Base-by-base conservation (phyloP, 2,888 invertebrate species). In the Harpalus rubripes region DNA sequence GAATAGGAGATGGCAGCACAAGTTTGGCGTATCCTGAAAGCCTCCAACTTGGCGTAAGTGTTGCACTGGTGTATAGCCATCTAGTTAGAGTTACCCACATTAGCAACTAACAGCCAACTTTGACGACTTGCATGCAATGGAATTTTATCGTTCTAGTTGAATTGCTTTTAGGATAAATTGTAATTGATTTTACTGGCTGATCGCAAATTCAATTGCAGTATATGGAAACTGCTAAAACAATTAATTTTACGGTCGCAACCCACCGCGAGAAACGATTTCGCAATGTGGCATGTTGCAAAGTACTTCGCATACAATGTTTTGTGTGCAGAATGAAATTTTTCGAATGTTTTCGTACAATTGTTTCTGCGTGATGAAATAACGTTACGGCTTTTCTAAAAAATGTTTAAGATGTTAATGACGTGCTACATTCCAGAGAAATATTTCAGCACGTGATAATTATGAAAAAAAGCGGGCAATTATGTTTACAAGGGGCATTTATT, bases 161-260 rank as follows among this genome's bases (percentile, higher is more conserved):
- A 52, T 76, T 76, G 76, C 76, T 76, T 76, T 76, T 76, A 76
- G 76, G 22, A 76, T 56, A 76, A 22, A 52, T 56, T 76, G 44
- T 76, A 76, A 76, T 74, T 74, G 74, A 74, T 52, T 74, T 74
- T 74, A 74, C 41, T 18, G 26, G 52, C 15, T 74, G 74, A 56
- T 74, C 52, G 18, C 22, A 74, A 74, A 56, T 74, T 74, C 18
- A 74, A 74, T 74, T 52, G 74, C 74, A 22, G 15, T 44, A 8
- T 74, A 74, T 52, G 18, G 72, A 74, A 52, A 74, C 56, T 44
- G 56, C 74, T 74, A n/a, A 52, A 74, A 18, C 74, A 74, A 74
- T 74, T 74, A 74, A 74, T 74, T 74, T 74, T 74, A 74, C 18
- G 52, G 52, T 5, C 39, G 15, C 2, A 68, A 4, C 12, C 15